Evolutionary conservation across 92 coral and sea anemone genomes (phyloP).

Genomic region (Plumapathes pennacea): DNA sequence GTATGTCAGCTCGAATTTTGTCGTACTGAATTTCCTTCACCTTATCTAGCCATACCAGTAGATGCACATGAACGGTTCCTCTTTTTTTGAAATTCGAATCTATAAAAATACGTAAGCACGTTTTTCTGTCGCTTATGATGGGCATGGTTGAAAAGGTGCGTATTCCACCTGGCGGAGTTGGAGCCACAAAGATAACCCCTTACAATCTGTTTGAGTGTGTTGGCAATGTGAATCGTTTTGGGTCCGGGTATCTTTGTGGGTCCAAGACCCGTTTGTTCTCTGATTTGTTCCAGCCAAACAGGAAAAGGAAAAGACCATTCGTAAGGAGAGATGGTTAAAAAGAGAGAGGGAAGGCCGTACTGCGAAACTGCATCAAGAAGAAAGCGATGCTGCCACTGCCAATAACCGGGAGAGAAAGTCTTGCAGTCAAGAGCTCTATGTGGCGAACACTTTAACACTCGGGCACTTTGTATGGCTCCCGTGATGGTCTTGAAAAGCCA

Average conservation of each 20-base stretch:
- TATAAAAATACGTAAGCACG: conserved; percentile 23
- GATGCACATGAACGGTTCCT: conserved; percentile 42
- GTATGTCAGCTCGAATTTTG: conserved; percentile 10
- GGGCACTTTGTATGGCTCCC: background rate
- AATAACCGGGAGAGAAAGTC: conserved; percentile 4
- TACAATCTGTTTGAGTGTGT: conserved; percentile 4
- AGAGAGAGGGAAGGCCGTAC: background rate
- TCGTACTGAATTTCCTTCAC: background rate
- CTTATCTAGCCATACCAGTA: conserved; percentile 22
- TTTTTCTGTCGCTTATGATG: background rate
- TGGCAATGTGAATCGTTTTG: conserved; percentile 11
- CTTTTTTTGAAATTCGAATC: conserved; percentile 29
- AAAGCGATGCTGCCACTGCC: conserved; percentile 9
- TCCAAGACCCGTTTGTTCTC: conserved; percentile 3
- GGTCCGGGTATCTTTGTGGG: conserved; percentile 16
- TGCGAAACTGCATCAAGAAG: background rate
- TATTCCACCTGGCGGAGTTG: conserved; percentile 1
- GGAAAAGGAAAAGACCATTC: conserved; percentile 27
- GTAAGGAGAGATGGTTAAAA: conserved; percentile 3
- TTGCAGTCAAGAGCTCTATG: conserved; percentile 8
- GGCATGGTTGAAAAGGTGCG: conserved; percentile 2
- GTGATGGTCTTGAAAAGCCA: conserved; percentile 4
- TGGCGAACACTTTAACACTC: conserved; percentile 11
- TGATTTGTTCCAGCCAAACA: background rate
- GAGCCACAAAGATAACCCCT: conserved; percentile 22